Conservation (phyloP, 1,140 invertebrate species). For the Nymphalis io region DNA sequence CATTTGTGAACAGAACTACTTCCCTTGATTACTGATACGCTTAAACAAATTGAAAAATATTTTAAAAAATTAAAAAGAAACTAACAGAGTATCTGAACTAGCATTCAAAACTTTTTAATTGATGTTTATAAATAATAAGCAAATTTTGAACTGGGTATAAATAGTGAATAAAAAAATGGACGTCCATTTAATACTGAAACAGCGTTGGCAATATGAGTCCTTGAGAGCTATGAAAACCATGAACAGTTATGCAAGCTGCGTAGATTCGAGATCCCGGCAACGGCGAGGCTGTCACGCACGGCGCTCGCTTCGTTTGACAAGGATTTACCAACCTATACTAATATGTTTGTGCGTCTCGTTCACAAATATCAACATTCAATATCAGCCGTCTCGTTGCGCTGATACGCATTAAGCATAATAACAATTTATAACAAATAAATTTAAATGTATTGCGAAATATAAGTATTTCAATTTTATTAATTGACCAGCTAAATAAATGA, state of each 20-base stretch:
- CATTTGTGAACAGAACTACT: slow-evolving; percentile 33
- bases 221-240: slow-evolving; percentile 41
- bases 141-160: neutral
- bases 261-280: slow-evolving; percentile 59
- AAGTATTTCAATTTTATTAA: too few species aligned
- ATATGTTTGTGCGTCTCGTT: slow-evolving; percentile 64
- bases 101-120: neutral
- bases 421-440: neutral
- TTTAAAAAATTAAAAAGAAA: slow-evolving; percentile 16
- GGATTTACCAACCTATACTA: slow-evolving; percentile 69
- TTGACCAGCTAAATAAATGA: too few species aligned
- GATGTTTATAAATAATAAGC: neutral
- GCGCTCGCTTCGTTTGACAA: slow-evolving; percentile 55
- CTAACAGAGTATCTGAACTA: slow-evolving; percentile 19
- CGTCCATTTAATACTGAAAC: slow-evolving; percentile 5
- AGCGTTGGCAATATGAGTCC: slow-evolving; percentile 33
- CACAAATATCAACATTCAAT: slow-evolving; percentile 47
- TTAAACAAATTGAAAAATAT: slow-evolving; percentile 23
- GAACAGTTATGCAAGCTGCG: slow-evolving; percentile 52
- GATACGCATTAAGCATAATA: slow-evolving; percentile 1
- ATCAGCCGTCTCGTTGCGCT: slow-evolving; percentile 5
- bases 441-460: neutral
- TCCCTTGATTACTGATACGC: slow-evolving; percentile 26
- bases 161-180: neutral
- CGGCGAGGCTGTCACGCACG: slow-evolving; percentile 60